A percentile compares a stretch with the other conserved stretches of the same genome.
Conservation (phyloP, 2,888 invertebrate genomes). For the Copidosoma aretas region DNA sequence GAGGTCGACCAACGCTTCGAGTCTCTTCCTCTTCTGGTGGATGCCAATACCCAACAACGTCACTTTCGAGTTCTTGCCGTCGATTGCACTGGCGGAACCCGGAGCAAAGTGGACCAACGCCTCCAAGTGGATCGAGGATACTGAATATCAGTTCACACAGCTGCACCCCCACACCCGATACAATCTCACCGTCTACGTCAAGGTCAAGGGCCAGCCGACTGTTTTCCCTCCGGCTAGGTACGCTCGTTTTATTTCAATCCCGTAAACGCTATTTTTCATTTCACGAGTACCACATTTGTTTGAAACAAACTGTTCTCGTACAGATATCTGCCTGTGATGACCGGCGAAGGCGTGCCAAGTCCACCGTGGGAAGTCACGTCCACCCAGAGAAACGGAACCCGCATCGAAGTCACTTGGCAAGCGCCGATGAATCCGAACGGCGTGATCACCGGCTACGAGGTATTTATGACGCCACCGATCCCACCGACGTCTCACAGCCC, state of each 20-base stretch:
- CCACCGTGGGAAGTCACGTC: conserved; percentile 73
- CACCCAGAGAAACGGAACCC: conserved; percentile 69
- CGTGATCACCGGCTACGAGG: conserved; percentile 68
- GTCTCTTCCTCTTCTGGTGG: conserved; percentile 73
- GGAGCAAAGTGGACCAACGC: conserved; percentile 69
- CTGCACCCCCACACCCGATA: conserved; percentile 78
- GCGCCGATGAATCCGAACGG: conserved; percentile 72
- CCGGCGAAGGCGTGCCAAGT: conserved; percentile 75
- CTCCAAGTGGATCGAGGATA: conserved; percentile 69
- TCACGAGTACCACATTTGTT: too few relatives aligned
- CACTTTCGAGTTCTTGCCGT: conserved; percentile 72
- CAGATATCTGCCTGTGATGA: conserved; percentile 66
- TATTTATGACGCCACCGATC: conserved; percentile 71
- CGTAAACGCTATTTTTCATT: neutral
- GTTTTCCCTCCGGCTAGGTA: conserved; percentile 71
- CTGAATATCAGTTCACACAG: conserved; percentile 68
- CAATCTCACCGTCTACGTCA: conserved; percentile 79
- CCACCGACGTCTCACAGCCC: conserved; percentile 64
- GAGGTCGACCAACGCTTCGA: conserved; percentile 69
- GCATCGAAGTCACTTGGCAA: conserved; percentile 76
- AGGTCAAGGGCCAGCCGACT: conserved; percentile 65
- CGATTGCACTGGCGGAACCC: conserved; percentile 66
- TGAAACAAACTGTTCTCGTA: neutral
- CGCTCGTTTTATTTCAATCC: conserved; percentile 58
- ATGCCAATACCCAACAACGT: conserved; percentile 62